Conservation (phyloP, 1,140 invertebrate species). For the Acromyrmex echinatior region DNA sequence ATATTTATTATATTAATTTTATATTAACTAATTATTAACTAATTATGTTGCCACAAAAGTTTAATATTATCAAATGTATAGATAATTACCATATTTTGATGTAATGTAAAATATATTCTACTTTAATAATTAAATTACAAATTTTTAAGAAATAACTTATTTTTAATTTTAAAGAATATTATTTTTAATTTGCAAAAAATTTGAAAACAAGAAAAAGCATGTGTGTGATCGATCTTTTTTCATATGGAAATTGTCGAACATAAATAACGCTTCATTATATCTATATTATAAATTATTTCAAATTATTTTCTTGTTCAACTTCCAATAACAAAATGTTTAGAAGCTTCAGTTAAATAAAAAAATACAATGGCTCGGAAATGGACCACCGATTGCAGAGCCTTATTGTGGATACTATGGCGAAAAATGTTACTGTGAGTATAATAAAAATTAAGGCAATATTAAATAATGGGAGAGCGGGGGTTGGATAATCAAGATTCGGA, state of each 20-base stretch:
- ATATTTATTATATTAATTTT: not conserved
- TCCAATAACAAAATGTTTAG: constrained; percentile 83
- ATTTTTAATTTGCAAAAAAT: not conserved
- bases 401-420: constrained; percentile 96
- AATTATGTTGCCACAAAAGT: not conserved
- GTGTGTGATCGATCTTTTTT: not conserved
- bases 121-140: not conserved
- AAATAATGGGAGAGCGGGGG: no score
- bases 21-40: not conserved
- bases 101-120: not conserved
- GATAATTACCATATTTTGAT: not conserved
- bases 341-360: constrained; percentile 89
- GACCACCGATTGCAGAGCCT: constrained; percentile 96
- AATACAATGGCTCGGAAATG: constrained; percentile 93
- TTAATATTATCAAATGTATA: constrained; percentile 12
- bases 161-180: not conserved
- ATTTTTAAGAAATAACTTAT: not conserved
- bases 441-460: no score
- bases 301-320: not conserved
- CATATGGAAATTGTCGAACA: not conserved
- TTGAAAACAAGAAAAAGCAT: not conserved
- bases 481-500: no score
- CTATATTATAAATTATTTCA: not conserved
- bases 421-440: constrained; percentile 94
- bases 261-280: not conserved